phyloP scores from a whole-genome alignment of 2,797 vertebrate species.

The Danio tinwini region DNA sequence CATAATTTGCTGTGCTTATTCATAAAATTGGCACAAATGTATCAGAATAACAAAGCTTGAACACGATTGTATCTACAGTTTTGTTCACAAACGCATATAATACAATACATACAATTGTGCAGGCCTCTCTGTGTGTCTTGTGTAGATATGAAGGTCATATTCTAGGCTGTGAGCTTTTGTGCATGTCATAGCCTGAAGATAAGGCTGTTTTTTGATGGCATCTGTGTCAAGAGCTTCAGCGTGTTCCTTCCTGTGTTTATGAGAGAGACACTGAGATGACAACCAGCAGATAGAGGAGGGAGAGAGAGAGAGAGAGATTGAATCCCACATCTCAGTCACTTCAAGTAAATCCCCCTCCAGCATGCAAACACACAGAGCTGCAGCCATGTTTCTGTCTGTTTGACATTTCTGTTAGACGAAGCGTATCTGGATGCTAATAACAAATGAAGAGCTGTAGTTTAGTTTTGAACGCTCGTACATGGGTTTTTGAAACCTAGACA shows the following conservation, averaged over 20 bases:
- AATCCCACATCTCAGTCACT: conserved; percentile 53
- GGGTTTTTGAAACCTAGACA: no score
- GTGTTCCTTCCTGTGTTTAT: conserved; percentile 71
- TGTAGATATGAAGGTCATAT: conserved; percentile 54
- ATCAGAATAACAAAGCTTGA: background rate
- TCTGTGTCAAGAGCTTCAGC: conserved; percentile 72
- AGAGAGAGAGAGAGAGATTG: conserved; percentile 9
- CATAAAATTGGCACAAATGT: background rate
- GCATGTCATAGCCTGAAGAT: conserved; percentile 68
- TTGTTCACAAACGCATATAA: conserved; percentile 48
- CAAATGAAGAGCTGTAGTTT: conserved; percentile 65
- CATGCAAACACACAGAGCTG: conserved; percentile 51
- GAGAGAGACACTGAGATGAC: conserved; percentile 64
- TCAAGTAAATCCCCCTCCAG: conserved; percentile 63
- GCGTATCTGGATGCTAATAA: conserved; percentile 69
- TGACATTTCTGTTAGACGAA: conserved; percentile 45
- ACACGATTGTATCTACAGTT: conserved; percentile 1
- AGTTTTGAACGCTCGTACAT: conserved; percentile 49
- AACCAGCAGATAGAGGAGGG: conserved; percentile 50
- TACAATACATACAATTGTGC: background rate
- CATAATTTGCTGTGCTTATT: background rate
- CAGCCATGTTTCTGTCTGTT: conserved; percentile 53
- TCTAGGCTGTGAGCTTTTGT: conserved; percentile 66
- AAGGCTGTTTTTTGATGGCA: conserved; percentile 67
- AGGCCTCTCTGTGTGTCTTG: background rate